These are phyloP conservation scores for Phocoena phocoena DNA, from an alignment of 2,113 vertebrate species.

Conservation along the genomic window DNA sequence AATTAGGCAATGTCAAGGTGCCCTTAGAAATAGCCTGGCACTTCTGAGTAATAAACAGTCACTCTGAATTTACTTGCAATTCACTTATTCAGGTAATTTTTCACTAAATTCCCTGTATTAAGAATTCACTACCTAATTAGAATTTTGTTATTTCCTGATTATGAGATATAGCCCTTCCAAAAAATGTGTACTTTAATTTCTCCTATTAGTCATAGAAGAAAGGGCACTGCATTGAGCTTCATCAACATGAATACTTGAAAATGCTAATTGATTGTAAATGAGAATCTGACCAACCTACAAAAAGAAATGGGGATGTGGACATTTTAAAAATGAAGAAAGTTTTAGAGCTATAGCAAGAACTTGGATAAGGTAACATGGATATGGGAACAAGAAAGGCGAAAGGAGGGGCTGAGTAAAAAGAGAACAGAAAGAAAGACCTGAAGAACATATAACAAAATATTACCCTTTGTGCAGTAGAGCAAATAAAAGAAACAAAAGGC, in stretches of 20 bases:
- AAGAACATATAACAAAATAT: not conserved
- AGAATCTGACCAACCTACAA: conserved; percentile 27
- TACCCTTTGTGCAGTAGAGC: not conserved
- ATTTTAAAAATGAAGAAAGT: not conserved
- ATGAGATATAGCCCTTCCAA: not conserved
- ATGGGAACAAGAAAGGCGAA: not conserved
- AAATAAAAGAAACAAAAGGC: not conserved
- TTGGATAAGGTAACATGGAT: not conserved
- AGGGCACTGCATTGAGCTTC: not conserved
- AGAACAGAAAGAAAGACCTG: not conserved
- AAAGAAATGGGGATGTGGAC: not conserved
- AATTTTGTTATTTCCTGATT: conserved; percentile 53
- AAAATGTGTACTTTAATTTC: conserved; percentile 45
- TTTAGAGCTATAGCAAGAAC: not conserved
- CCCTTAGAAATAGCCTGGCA: conserved; percentile 63
- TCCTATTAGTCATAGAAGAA: conserved; percentile 61
- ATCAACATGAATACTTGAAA: conserved; percentile 44
- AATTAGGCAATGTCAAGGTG: conserved; percentile 70
- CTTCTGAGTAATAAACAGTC: conserved; percentile 59
- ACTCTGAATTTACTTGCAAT: conserved; percentile 49
- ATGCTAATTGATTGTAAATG: conserved; percentile 42
- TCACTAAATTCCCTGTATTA: conserved; percentile 25
- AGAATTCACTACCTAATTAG: conserved; percentile 51
- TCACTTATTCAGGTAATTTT: conserved; percentile 56
- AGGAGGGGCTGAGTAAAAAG: not conserved